These are phyloP conservation scores for Fulmarus glacialis DNA, from an alignment of 2,113 vertebrate species.

Conservation along the genomic window DNA sequence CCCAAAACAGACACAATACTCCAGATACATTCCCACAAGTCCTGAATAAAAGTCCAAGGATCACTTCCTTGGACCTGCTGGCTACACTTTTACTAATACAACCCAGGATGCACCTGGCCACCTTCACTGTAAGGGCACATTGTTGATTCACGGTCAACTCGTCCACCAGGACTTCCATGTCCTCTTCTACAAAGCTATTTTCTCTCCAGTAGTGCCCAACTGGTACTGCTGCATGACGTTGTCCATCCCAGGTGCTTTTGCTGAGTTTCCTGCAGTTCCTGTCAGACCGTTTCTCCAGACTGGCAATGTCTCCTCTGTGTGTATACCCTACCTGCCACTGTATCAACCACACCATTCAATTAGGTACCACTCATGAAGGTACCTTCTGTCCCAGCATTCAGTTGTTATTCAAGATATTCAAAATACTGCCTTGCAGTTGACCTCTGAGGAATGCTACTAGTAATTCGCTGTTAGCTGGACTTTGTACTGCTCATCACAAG, in stretches of 20 bases:
- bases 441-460: neutral
- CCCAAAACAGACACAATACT: neutral
- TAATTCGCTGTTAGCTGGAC: neutral
- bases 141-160: neutral
- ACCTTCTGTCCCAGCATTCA: neutral
- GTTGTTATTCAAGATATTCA: neutral
- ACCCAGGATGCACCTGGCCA: neutral
- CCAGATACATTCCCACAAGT: neutral
- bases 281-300: neutral
- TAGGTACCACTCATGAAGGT: neutral
- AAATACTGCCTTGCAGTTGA: neutral
- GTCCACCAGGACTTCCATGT: neutral
- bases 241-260: neutral
- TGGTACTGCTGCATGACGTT: neutral
- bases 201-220: neutral
- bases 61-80: neutral
- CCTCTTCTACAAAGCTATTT: neutral
- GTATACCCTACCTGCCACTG: too few species aligned
- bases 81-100: neutral
- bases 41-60: neutral
- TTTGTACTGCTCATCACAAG: neutral
- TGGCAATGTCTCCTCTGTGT: neutral
- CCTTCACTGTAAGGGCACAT: neutral
- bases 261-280: neutral
- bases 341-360: neutral